These are phyloP conservation scores for Eurypyga helias DNA, from an alignment of 2,113 vertebrate species.

Conservation along the genomic window DNA sequence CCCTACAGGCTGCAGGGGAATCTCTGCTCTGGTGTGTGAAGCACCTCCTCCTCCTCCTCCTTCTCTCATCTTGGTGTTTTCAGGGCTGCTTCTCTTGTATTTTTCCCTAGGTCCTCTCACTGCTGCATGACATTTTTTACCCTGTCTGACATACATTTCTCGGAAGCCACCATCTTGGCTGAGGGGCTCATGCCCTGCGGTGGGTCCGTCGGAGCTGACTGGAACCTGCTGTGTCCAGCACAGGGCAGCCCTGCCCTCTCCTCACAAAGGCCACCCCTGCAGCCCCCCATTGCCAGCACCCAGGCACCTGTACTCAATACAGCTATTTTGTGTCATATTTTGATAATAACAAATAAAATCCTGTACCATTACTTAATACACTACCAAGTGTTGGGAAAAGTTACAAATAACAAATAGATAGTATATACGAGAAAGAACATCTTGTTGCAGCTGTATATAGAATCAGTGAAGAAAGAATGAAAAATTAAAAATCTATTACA, in stretches of 20 bases:
- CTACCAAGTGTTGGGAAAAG: not conserved
- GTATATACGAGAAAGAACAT: not conserved
- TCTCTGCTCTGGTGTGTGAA: not conserved
- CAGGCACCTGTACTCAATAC: not conserved
- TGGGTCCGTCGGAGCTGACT: accelerated
- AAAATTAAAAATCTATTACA: not conserved
- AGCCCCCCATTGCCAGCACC: accelerated
- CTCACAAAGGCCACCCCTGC: not conserved
- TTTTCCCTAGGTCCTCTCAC: not conserved
- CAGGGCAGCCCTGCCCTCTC: accelerated
- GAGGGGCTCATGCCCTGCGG: accelerated
- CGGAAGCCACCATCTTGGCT: accelerated
- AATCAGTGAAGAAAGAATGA: not conserved
- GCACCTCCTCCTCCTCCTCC: not conserved
- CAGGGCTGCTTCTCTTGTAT: not conserved
- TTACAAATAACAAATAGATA: not conserved
- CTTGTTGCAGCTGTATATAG: not conserved
- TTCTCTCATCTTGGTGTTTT: not conserved
- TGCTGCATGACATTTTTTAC: not conserved
- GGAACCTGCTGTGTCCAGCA: accelerated
- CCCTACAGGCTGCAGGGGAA: not conserved
- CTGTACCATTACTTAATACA: not conserved
- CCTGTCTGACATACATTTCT: not conserved
- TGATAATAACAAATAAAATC: not conserved
- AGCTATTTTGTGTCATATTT: not conserved